Evolutionary conservation across 2,888 invertebrate genomes (phyloP).

Genomic region (Spisula solida): DNA sequence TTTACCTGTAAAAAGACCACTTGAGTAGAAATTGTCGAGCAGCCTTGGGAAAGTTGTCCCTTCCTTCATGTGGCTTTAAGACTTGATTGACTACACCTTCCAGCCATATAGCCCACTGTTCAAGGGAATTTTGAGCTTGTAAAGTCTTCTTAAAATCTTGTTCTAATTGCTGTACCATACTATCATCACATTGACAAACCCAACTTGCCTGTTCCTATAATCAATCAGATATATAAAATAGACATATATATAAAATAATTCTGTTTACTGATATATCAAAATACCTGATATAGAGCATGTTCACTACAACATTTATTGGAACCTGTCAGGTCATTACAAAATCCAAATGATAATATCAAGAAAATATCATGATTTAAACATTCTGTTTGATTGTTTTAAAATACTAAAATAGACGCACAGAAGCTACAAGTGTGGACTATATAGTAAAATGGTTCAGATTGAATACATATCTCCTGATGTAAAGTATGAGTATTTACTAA

Average conservation of each 20-base stretch:
- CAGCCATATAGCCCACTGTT: conserved; percentile 99
- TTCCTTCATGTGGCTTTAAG: conserved; percentile 94
- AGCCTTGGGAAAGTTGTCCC: conserved; percentile 86
- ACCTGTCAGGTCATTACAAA: too few relatives aligned
- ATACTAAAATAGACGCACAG: too few relatives aligned
- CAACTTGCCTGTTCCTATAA: conserved; percentile 94
- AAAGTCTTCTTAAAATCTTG: conserved; percentile 92
- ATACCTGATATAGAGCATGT: not conserved
- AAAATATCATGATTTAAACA: too few relatives aligned
- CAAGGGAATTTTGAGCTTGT: conserved; percentile 95
- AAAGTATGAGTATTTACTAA: too few relatives aligned
- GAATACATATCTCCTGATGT: not conserved
- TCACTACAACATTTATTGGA: too few relatives aligned
- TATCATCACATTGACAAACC: conserved; percentile 98
- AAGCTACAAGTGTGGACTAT: too few relatives aligned
- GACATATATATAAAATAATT: too few relatives aligned
- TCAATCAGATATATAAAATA: not conserved
- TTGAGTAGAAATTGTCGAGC: conserved; percentile 96
- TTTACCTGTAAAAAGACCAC: conserved; percentile 98
- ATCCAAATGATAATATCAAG: too few relatives aligned
- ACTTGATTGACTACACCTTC: conserved; percentile 97
- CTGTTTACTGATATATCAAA: not conserved
- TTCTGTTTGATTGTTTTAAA: too few relatives aligned
- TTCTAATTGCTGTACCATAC: conserved; percentile 94
- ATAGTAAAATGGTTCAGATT: not conserved